Base-by-base conservation (phyloP, 2,888 invertebrate species). In the Eustalomyia histrio region DNA sequence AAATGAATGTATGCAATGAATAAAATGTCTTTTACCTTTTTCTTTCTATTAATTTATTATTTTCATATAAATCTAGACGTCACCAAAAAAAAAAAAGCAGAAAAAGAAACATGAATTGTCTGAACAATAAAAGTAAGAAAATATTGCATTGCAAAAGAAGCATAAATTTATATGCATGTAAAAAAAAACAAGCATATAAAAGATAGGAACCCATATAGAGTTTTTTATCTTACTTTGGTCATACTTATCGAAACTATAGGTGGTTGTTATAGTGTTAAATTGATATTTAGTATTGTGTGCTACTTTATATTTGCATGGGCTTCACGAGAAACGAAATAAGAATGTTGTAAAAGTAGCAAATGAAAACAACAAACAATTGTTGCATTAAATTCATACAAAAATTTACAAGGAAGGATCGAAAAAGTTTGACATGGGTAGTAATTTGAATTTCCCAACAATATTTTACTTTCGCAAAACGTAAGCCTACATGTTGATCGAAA, bases 1-100 rank as follows among this genome's bases (percentile, higher is more conserved):
- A 39, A 12, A 39, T 39, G 39, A n/a, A 47, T 73, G 33, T 16
- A 57, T 33, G 16, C 6, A 47, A 47, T 55, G 47, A 64, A 57
- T 50, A 64, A 57, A 64, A 33, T 67, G 17, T 1, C 29, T 58
- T 64, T 64, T 64, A 52, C 16, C 52, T n/a, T 63, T 67, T 79
- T 67, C n/a, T 63, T 67, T 57, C n/a, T 47, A 39, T 18, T 52
- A 71, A 71, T 76, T 69, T 76, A 50, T 76, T 76, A 76, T 69
- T 69, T 69, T 76, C 63, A 69, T 58, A 76, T 71, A 39, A 69
- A 69, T 64, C 43, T 50, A 58, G 52, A 63, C 57, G 57, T 33
- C 53, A 65, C 52, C 33, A n/a, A 52, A 60, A 29, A 33, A 67
- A 21, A 21, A 43, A 24, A 5, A 16, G 39, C 18, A 24, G 39